A percentile compares a stretch with the other conserved stretches of the same genome.
These are phyloP conservation scores for Orestias chungarensis DNA, from an alignment of 2,797 vertebrate species.

Conservation along the genomic window DNA sequence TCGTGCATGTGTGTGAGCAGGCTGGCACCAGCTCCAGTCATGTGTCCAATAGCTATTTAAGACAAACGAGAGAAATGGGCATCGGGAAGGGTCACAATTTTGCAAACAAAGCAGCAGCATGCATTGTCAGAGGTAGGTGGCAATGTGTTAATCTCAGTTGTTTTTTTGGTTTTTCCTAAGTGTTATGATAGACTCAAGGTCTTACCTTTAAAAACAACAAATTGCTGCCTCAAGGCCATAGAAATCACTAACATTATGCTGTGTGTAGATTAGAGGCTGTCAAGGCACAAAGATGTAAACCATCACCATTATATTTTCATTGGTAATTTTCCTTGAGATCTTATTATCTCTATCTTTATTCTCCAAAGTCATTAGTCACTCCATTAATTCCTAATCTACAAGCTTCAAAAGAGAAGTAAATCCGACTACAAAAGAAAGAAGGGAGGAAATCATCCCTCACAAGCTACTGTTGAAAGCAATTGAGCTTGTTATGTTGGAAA, in stretches of 20 bases:
- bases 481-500: slow-evolving; percentile 59
- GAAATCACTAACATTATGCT: slow-evolving; percentile 1
- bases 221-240: slow-evolving; percentile 4
- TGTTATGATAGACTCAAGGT: neutral
- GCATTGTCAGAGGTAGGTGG: slow-evolving; percentile 69
- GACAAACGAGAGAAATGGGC: slow-evolving; percentile 44
- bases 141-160: slow-evolving; percentile 1
- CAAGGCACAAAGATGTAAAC: neutral
- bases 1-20: slow-evolving; percentile 20
- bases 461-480: slow-evolving; percentile 54
- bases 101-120: slow-evolving; percentile 68
- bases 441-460: slow-evolving; percentile 31
- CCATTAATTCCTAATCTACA: slow-evolving; percentile 46
- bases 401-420: slow-evolving; percentile 49
- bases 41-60: slow-evolving; percentile 73
- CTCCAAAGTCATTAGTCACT: slow-evolving; percentile 26
- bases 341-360: slow-evolving; percentile 40
- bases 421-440: slow-evolving; percentile 29
- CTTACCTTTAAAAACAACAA: neutral
- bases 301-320: slow-evolving; percentile 1
- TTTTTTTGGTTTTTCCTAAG: slow-evolving; percentile 3
- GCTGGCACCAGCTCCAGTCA: slow-evolving; percentile 61
- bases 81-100: slow-evolving; percentile 56
- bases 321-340: slow-evolving; percentile 18
- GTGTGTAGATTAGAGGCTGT: neutral